Conservation (phyloP, 2,797 vertebrate genomes). For the Botia almorhae region DNA sequence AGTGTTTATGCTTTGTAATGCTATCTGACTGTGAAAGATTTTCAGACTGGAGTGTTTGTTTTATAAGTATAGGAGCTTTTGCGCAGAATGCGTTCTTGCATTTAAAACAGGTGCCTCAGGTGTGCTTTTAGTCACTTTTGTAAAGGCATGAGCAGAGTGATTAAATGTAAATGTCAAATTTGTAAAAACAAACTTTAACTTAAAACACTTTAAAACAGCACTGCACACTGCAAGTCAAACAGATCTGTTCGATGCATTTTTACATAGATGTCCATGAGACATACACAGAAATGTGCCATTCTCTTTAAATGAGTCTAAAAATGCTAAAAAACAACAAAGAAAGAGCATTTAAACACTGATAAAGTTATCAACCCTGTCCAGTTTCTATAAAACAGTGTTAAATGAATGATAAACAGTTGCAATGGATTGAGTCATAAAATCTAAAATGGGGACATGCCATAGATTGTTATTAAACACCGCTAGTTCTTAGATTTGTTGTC, state of each 20-base stretch:
- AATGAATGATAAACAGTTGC: background rate
- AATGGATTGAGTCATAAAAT: slow-evolving; percentile 1
- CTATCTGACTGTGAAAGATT: too few relatives aligned
- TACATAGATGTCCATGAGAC: too few relatives aligned
- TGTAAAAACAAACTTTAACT: background rate
- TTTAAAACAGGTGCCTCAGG: background rate
- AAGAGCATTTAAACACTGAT: background rate
- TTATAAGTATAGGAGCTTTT: background rate
- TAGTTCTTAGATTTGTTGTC: background rate
- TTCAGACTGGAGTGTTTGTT: background rate
- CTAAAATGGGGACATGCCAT: too few relatives aligned
- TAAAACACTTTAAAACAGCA: background rate
- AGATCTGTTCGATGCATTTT: too few relatives aligned
- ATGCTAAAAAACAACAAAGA: slow-evolving; percentile 4
- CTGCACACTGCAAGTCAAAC: background rate
- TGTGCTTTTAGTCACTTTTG: background rate
- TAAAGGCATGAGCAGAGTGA: background rate
- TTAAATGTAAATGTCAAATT: background rate
- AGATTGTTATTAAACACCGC: too few relatives aligned
- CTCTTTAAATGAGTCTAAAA: too few relatives aligned
- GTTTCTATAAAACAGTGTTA: background rate
- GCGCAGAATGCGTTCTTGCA: background rate
- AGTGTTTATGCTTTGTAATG: too few relatives aligned
- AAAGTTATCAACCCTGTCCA: background rate
- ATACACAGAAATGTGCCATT: too few relatives aligned